Evolutionary conservation across 1,140 invertebrate species (phyloP).

Genomic region (Anagrus nilaparvatae): DNA sequence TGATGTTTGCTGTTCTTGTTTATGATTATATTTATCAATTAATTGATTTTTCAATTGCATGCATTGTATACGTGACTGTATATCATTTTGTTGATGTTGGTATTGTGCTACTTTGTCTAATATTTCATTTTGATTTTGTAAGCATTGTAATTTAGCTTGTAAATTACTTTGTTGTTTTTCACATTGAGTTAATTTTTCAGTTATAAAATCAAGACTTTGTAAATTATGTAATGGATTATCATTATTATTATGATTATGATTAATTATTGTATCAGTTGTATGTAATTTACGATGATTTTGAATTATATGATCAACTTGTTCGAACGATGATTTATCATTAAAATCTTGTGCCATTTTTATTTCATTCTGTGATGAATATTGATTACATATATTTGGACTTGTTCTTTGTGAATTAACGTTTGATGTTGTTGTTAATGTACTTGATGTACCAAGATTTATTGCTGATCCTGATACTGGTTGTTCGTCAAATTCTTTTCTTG

Average conservation of each 20-base stretch:
- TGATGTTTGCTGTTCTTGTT: constrained; percentile 15
- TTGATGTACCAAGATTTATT: constrained; percentile 30
- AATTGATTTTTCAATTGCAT: constrained; percentile 28
- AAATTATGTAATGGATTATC: constrained; percentile 38
- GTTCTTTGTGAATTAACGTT: constrained; percentile 26
- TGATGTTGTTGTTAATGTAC: constrained; percentile 14
- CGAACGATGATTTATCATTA: constrained; percentile 22
- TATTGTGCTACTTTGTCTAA: constrained; percentile 38
- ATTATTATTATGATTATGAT: no score
- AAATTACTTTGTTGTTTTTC: constrained; percentile 38
- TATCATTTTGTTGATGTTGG: constrained; percentile 33
- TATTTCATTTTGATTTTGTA: constrained; percentile 40
- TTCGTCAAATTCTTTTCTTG: constrained; percentile 38
- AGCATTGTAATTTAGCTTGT: constrained; percentile 35
- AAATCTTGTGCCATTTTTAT: constrained; percentile 36
- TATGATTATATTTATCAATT: constrained; percentile 26
- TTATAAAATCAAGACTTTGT: constrained; percentile 35
- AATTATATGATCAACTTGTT: constrained; percentile 38
- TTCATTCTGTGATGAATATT: constrained; percentile 34
- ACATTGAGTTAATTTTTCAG: constrained; percentile 37
- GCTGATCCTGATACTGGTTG: constrained; percentile 37
- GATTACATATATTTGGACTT: constrained; percentile 37
- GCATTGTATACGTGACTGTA: constrained; percentile 32
- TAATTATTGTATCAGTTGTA: no score
- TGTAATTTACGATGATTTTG: constrained; percentile 39